Percentiles rank a stretch among this genome's conserved stretches.
These are phyloP conservation scores for Ormyrus rosae DNA, from an alignment of 2,888 invertebrate genomes.

Conservation along the genomic window DNA sequence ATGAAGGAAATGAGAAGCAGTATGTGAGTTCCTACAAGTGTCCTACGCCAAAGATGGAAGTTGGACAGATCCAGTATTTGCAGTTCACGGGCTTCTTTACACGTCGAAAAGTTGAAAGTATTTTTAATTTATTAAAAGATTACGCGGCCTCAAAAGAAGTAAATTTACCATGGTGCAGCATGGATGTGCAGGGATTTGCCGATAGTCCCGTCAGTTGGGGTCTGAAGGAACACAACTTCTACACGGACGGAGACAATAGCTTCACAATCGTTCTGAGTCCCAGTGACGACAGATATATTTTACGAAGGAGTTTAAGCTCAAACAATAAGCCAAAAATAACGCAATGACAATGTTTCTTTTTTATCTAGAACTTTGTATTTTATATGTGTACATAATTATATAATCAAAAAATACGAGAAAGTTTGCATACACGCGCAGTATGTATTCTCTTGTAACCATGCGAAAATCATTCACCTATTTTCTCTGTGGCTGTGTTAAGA, in stretches of 20 bases:
- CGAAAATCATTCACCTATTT: slow-evolving; percentile 47
- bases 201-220: slow-evolving; percentile 78
- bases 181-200: slow-evolving; percentile 79
- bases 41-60: slow-evolving; percentile 69
- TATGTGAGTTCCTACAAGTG: slow-evolving; percentile 74
- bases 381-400: slow-evolving; percentile 51
- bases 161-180: slow-evolving; percentile 75
- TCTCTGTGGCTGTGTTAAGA: slow-evolving; percentile 53
- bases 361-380: slow-evolving; percentile 46
- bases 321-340: slow-evolving; percentile 69
- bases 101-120: slow-evolving; percentile 69
- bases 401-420: slow-evolving; percentile 40
- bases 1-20: slow-evolving; percentile 64
- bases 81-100: slow-evolving; percentile 78
- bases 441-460: slow-evolving; percentile 36
- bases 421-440: slow-evolving; percentile 29
- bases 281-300: slow-evolving; percentile 63
- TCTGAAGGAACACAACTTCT: slow-evolving; percentile 76
- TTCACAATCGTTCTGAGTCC: slow-evolving; percentile 75
- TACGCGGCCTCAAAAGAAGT: slow-evolving; percentile 62
- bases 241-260: slow-evolving; percentile 77
- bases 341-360: slow-evolving; percentile 44
- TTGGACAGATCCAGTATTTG: slow-evolving; percentile 74
- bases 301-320: slow-evolving; percentile 73
- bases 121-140: slow-evolving; percentile 70